Evolutionary conservation across 2,888 invertebrate species (phyloP).

Genomic region (Chorisops tibialis): DNA sequence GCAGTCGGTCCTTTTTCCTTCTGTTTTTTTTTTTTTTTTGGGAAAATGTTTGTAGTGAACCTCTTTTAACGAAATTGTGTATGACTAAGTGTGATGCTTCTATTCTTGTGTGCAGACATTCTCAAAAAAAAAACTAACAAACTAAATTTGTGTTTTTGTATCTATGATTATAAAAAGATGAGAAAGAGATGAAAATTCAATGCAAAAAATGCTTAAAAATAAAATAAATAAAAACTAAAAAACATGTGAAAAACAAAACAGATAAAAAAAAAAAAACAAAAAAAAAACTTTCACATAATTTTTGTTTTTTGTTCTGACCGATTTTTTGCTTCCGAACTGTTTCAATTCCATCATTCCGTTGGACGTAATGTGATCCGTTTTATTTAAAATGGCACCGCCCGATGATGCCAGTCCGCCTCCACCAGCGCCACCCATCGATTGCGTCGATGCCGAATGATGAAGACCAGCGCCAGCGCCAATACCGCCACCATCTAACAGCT

Average conservation of each 20-base stretch:
- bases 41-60: too few species aligned
- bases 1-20: too few species aligned
- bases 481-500: constrained; percentile 5
- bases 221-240: too few species aligned
- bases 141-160: too few species aligned
- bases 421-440: not conserved
- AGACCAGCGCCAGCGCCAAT: not conserved
- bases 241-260: constrained; percentile 4
- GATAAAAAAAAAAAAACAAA: not conserved
- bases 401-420: not conserved
- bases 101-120: too few species aligned
- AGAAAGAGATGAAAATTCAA: too few species aligned
- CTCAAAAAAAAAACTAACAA: too few species aligned
- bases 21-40: too few species aligned
- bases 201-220: too few species aligned
- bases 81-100: too few species aligned
- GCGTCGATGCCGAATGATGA: not conserved
- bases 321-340: constrained; percentile 44
- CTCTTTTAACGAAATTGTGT: too few species aligned
- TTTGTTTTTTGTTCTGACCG: constrained; percentile 43
- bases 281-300: not conserved
- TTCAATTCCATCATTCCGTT: constrained; percentile 40
- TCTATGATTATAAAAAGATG: too few species aligned
- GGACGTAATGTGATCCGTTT: constrained; percentile 10
- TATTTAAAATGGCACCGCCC: not conserved